These are phyloP conservation scores for Sepioteuthis lessoniana DNA, from an alignment of 2,888 invertebrate genomes.

Conservation along the genomic window DNA sequence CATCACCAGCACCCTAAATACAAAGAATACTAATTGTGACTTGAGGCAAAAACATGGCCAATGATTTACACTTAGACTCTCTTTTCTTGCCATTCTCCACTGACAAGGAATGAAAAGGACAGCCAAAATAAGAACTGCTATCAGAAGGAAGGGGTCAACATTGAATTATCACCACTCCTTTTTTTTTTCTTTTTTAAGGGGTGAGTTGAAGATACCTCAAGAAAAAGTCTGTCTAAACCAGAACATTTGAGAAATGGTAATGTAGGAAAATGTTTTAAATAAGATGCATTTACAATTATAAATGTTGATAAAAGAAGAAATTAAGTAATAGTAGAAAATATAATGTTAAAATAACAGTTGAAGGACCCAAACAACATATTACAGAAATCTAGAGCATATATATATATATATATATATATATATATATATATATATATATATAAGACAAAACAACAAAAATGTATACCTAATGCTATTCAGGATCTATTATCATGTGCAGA, in stretches of 20 bases:
- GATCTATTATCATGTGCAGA: too few relatives aligned
- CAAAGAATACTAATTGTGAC: slow-evolving; percentile 33
- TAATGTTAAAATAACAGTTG: too few relatives aligned
- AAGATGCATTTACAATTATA: too few relatives aligned
- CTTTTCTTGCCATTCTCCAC: neutral
- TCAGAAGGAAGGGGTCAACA: neutral
- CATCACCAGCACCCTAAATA: neutral
- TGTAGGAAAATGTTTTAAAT: too few relatives aligned
- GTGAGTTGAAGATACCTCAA: neutral
- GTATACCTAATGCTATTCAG: too few relatives aligned
- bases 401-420: too few relatives aligned
- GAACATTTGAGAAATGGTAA: neutral
- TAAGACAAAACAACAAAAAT: too few relatives aligned
- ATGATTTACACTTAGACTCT: neutral
- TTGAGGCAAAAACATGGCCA: neutral
- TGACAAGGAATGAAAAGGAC: neutral
- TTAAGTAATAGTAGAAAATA: too few relatives aligned
- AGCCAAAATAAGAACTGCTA: neutral
- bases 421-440: too few relatives aligned
- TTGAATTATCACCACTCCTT: neutral
- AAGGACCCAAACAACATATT: too few relatives aligned
- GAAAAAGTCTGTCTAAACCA: neutral
- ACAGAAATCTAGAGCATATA: too few relatives aligned
- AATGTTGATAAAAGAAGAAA: too few relatives aligned
- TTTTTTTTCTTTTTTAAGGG: neutral